These are phyloP conservation scores for Xenopus borealis DNA, from an alignment of 2,113 vertebrate genomes.

Conservation along the genomic window DNA sequence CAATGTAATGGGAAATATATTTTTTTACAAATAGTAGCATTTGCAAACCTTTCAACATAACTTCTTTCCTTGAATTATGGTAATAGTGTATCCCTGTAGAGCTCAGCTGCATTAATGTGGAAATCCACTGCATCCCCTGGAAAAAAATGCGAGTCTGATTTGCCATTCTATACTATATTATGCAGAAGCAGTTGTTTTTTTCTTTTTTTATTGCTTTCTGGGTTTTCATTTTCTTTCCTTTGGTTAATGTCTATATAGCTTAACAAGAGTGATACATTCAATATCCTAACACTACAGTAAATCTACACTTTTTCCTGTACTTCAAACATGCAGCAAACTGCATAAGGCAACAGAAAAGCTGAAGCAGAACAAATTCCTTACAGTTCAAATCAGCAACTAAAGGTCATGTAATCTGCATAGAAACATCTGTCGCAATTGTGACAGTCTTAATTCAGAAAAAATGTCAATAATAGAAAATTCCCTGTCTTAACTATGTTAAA, in stretches of 20 bases:
- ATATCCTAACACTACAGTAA: background rate
- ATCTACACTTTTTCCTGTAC: background rate
- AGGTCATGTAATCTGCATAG: background rate
- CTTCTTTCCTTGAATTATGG: too few species aligned
- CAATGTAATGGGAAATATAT: too few species aligned
- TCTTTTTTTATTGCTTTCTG: too few species aligned
- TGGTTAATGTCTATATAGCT: background rate
- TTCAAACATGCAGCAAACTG: background rate
- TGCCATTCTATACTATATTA: too few species aligned
- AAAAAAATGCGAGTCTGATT: too few species aligned
- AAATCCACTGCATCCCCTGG: too few species aligned
- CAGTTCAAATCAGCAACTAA: background rate
- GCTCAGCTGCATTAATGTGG: too few species aligned
- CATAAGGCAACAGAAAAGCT: background rate
- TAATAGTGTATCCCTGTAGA: too few species aligned
- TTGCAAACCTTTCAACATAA: too few species aligned
- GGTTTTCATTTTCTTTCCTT: too few species aligned
- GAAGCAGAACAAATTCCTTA: background rate
- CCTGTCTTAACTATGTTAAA: background rate
- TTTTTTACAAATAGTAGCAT: too few species aligned
- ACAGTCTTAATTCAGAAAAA: background rate
- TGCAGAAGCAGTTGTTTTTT: too few species aligned
- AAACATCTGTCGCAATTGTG: background rate
- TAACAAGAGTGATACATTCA: background rate
- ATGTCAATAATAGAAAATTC: background rate